phyloP scores from a whole-genome alignment of 2,888 invertebrate genomes.

The Leptothorax acervorum region DNA sequence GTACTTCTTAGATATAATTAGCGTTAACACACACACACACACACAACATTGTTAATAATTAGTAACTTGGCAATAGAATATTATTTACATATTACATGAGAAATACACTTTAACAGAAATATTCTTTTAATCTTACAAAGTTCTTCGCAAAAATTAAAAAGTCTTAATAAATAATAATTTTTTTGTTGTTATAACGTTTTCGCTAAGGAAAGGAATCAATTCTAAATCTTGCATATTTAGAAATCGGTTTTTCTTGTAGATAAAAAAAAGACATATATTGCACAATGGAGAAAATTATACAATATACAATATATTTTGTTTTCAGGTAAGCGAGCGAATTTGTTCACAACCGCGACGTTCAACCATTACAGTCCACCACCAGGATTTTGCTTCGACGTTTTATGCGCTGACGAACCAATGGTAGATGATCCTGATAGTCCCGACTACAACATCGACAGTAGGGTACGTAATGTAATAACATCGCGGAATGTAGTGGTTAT shows the following conservation, averaged over 20 bases:
- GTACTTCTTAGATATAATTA: neutral
- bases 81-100: neutral
- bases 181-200: neutral
- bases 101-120: neutral
- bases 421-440: constrained; percentile 93
- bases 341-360: constrained; percentile 94
- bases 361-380: constrained; percentile 94
- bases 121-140: neutral
- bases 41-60: neutral
- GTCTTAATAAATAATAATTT: neutral
- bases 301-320: neutral
- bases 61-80: neutral
- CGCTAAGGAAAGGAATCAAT: neutral
- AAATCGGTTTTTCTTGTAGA: neutral
- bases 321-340: constrained; percentile 87
- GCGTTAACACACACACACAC: neutral
- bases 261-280: neutral
- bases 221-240: neutral
- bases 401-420: constrained; percentile 94
- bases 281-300: neutral
- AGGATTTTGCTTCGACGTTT: constrained; percentile 97
- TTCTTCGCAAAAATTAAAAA: neutral
- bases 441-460: constrained; percentile 92
- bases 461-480: constrained; percentile 86
- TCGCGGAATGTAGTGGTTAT: neutral